phyloP scores from a whole-genome alignment of 1,140 invertebrate species.

The Drosophila tani region DNA sequence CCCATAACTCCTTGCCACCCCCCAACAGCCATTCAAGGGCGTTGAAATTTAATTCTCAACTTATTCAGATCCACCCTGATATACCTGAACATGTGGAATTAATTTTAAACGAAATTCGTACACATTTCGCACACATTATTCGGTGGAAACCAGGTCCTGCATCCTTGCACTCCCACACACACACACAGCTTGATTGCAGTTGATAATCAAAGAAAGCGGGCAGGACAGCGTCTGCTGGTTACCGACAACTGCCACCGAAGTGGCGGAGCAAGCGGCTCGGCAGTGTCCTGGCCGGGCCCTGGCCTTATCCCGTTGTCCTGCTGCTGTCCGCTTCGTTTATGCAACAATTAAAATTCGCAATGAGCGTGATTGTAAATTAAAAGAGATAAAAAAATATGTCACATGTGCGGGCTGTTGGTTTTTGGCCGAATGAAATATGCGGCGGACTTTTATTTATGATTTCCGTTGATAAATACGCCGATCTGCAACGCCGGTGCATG shows the following conservation, averaged over 20 bases:
- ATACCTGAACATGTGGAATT: constrained; percentile 12
- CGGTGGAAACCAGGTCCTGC: background rate
- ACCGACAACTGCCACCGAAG: constrained; percentile 13
- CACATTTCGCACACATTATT: constrained; percentile 17
- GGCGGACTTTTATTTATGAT: constrained; percentile 74
- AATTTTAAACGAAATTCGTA: constrained; percentile 23
- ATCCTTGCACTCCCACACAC: constrained; percentile 2
- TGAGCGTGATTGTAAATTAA: constrained; percentile 78
- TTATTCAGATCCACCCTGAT: background rate
- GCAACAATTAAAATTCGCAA: constrained; percentile 75
- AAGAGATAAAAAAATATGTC: constrained; percentile 71
- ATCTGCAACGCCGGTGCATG: constrained; percentile 23
- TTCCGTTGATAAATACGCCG: constrained; percentile 76
- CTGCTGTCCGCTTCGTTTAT: constrained; percentile 62
- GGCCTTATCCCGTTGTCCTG: constrained; percentile 16
- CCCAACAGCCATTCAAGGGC: background rate
- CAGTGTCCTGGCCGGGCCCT: background rate
- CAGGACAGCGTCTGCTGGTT: background rate
- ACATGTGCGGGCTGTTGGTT: constrained; percentile 46
- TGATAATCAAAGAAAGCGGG: constrained; percentile 64
- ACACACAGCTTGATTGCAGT: constrained; percentile 43
- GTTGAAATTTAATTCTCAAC: background rate
- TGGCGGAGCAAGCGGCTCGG: constrained; percentile 15
- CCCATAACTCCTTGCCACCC: no score
- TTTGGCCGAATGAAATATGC: constrained; percentile 61